Evolutionary conservation across 1,140 invertebrate genomes (phyloP).

Genomic region (Mactra quadrangularis): DNA sequence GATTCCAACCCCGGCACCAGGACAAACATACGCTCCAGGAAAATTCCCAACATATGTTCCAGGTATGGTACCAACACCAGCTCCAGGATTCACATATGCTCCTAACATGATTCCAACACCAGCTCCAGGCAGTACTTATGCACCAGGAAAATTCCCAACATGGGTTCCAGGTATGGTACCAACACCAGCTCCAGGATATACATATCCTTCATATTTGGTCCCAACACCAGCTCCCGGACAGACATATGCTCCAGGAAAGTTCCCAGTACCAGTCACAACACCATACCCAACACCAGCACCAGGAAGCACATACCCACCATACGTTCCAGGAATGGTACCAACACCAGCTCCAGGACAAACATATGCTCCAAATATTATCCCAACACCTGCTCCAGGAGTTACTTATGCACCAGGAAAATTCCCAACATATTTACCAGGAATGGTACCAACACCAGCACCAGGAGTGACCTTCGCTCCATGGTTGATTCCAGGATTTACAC

Average conservation of each 20-base stretch:
- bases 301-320: conserved; percentile 58
- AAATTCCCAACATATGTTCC: conserved; percentile 61
- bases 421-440: conserved; percentile 57
- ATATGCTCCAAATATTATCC: conserved; percentile 50
- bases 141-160: conserved; percentile 53
- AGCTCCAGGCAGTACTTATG: conserved; percentile 54
- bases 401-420: conserved; percentile 66
- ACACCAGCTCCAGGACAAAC: conserved; percentile 42
- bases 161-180: conserved; percentile 52
- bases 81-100: conserved; percentile 35
- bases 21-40: conserved; percentile 63
- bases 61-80: conserved; percentile 50
- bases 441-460: conserved; percentile 30
- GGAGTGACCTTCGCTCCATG: conserved; percentile 58
- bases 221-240: conserved; percentile 66
- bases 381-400: conserved; percentile 64
- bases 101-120: conserved; percentile 42
- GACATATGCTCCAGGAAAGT: conserved; percentile 68
- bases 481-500: conserved; percentile 30
- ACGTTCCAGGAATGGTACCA: conserved; percentile 58
- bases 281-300: conserved; percentile 62
- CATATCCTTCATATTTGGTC: conserved; percentile 56
- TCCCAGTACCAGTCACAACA: conserved; percentile 60
- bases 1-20: conserved; percentile 63
- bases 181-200: conserved; percentile 63